Conservation (phyloP, 2,113 vertebrate species). For the Grammomys surdaster region DNA sequence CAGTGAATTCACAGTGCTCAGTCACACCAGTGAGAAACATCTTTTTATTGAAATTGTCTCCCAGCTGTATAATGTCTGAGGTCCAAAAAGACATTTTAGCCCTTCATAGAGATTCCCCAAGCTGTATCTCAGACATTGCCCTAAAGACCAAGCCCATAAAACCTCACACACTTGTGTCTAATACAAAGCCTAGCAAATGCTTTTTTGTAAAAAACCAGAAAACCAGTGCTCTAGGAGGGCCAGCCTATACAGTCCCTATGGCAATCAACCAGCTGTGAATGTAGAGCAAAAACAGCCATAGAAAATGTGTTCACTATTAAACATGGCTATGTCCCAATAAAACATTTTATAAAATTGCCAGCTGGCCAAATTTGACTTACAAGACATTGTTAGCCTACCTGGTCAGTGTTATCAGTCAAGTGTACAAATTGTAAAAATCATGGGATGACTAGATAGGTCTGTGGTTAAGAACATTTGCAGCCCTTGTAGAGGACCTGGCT, state of each 20-base stretch:
- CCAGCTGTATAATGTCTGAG: not conserved
- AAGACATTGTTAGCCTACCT: not conserved
- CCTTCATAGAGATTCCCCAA: not conserved
- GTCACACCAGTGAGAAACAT: not conserved
- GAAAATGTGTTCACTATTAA: not conserved
- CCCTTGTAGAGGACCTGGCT: not conserved
- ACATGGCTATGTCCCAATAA: slow-evolving; percentile 16
- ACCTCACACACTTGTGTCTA: not conserved
- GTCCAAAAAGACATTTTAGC: slow-evolving; percentile 22
- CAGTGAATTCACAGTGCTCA: not conserved
- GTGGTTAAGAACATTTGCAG: not conserved
- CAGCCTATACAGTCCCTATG: not conserved
- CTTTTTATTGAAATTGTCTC: slow-evolving; percentile 35
- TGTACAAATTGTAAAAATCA: not conserved
- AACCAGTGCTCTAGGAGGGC: not conserved
- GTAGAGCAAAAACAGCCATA: not conserved
- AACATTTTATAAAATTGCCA: slow-evolving; percentile 1
- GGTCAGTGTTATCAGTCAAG: not conserved
- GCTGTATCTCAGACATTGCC: not conserved
- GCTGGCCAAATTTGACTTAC: not conserved
- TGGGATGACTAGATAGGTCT: not conserved
- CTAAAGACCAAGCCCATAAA: slow-evolving; percentile 26
- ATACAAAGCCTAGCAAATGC: not conserved
- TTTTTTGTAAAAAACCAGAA: not conserved
- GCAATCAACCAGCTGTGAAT: not conserved